A percentile compares a stretch with the other conserved stretches of the same genome.
These are phyloP conservation scores for Ommatoiulus sabulosus DNA, from an alignment of 2,888 invertebrate genomes.

Conservation along the genomic window DNA sequence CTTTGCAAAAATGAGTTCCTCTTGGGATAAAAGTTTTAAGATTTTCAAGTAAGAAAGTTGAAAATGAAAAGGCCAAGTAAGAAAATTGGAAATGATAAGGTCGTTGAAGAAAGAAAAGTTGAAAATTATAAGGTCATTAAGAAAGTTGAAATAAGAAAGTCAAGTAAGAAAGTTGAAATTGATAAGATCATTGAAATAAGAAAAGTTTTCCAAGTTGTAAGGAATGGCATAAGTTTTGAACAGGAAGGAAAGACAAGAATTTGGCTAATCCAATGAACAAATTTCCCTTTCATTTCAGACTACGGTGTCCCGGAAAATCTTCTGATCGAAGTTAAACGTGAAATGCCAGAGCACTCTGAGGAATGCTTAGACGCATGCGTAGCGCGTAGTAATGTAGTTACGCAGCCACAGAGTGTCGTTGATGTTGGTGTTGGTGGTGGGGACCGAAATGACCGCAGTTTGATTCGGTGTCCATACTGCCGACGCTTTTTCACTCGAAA, in stretches of 20 bases:
- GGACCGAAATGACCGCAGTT: not conserved
- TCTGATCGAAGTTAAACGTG: not conserved
- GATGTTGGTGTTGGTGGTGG: not conserved
- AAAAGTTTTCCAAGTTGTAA: too few relatives aligned
- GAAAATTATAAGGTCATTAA: too few relatives aligned
- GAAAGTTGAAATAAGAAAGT: too few relatives aligned
- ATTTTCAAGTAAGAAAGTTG: not conserved
- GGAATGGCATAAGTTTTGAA: too few relatives aligned
- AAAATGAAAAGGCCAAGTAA: too few relatives aligned
- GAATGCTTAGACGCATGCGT: not conserved
- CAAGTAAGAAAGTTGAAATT: too few relatives aligned
- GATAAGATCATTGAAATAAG: too few relatives aligned
- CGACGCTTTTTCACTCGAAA: not conserved
- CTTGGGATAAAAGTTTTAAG: not conserved
- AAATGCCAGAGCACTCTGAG: not conserved
- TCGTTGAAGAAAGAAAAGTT: too few relatives aligned
- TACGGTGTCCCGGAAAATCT: not conserved
- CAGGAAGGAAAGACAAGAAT: too few relatives aligned
- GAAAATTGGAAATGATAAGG: too few relatives aligned
- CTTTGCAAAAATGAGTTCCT: not conserved
- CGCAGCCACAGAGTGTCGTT: not conserved
- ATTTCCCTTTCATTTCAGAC: conserved; percentile 12
- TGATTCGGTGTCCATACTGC: conserved; percentile 42
- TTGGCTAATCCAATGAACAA: not conserved
- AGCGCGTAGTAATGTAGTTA: not conserved